phyloP scores from a whole-genome alignment of 2,113 vertebrate species.

The Bothrops jararaca region DNA sequence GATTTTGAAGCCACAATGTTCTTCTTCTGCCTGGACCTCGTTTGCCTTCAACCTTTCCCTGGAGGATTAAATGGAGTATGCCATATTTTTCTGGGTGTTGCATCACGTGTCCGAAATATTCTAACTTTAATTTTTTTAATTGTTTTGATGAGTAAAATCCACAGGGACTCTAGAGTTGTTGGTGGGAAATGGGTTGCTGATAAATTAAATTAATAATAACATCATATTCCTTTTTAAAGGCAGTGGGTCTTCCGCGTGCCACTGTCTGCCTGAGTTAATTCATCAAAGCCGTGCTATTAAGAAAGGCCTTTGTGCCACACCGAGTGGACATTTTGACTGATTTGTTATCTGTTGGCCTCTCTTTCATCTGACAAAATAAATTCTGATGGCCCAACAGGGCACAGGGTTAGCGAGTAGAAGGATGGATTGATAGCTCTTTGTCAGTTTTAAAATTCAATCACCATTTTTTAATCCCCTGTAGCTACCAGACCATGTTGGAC shows the following conservation, averaged over 20 bases:
- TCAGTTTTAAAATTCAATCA: background rate
- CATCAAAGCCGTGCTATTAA: background rate
- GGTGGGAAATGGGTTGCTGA: background rate
- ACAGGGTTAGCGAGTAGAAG: background rate
- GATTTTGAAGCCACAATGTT: no score
- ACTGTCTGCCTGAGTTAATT: background rate
- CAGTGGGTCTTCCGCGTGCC: background rate
- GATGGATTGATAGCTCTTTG: background rate
- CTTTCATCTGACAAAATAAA: background rate
- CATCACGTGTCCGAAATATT: no score
- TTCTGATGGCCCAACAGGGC: background rate
- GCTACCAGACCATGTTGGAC: conserved; percentile 91
- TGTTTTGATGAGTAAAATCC: no score
- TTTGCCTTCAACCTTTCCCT: no score
- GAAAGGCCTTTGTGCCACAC: background rate
- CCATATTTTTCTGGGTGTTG: no score
- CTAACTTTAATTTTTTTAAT: no score
- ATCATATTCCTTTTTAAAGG: background rate
- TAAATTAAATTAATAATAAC: background rate
- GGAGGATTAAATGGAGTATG: no score
- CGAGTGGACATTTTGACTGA: background rate
- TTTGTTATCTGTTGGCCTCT: background rate
- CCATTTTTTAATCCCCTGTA: background rate
- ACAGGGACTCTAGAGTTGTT: background rate
- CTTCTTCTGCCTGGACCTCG: no score